A percentile compares a stretch with the other conserved stretches of the same genome.
These are phyloP conservation scores for Prionace glauca DNA, from an alignment of 2,797 vertebrate species.

Conservation along the genomic window DNA sequence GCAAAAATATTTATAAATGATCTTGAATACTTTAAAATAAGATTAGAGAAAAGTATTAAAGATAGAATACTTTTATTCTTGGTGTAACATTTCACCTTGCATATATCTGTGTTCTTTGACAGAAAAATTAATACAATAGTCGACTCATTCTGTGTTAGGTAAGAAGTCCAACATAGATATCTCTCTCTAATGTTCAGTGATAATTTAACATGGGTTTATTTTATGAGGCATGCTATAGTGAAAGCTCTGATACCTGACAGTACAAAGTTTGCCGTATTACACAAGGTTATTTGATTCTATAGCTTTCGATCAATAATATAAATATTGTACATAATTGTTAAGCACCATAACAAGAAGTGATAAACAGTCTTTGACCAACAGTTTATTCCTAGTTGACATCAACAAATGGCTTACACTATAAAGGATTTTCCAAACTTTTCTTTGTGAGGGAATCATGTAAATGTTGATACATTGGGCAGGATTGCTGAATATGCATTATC, in stretches of 20 bases:
- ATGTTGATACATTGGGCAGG: no score
- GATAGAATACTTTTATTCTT: not conserved
- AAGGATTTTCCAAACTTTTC: no score
- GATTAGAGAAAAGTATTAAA: not conserved
- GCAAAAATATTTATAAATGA: not conserved
- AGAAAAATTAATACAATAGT: not conserved
- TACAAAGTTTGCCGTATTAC: not conserved
- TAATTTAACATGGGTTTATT: not conserved
- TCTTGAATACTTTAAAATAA: not conserved
- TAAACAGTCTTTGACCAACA: not conserved
- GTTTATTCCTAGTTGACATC: not conserved
- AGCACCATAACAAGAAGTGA: not conserved
- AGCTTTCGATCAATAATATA: not conserved
- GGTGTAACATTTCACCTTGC: not conserved
- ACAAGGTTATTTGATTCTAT: not conserved
- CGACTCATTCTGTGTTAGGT: not conserved
- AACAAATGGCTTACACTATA: no score
- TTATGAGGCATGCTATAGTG: not conserved
- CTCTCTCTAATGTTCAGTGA: not conserved
- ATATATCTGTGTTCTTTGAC: not conserved
- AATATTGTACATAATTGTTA: not conserved
- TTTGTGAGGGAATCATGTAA: no score
- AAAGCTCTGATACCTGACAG: not conserved
- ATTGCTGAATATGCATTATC: no score
- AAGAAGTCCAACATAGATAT: not conserved